phyloP scores from a whole-genome alignment of 2,797 vertebrate genomes.

The Clamator glandarius region DNA sequence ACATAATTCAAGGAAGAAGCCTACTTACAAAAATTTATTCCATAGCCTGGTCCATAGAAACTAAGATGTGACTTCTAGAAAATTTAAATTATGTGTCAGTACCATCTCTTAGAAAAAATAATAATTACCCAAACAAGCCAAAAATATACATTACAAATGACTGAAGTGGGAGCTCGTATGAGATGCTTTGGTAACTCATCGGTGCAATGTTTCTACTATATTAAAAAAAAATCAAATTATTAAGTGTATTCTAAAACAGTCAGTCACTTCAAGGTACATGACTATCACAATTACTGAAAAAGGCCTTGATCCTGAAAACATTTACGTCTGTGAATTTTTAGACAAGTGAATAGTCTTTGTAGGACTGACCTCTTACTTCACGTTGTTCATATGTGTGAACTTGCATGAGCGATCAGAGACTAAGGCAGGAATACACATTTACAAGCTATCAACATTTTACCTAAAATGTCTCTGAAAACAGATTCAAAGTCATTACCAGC shows the following conservation, averaged over 20 bases:
- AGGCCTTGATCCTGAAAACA: conserved; percentile 72
- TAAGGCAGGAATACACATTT: conserved; percentile 61
- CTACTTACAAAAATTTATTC: neutral
- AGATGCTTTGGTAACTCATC: conserved; percentile 16
- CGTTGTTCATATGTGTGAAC: conserved; percentile 70
- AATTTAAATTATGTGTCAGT: neutral
- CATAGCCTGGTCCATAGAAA: neutral
- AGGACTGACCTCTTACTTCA: conserved; percentile 63
- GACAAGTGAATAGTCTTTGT: conserved; percentile 67
- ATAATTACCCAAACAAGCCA: neutral
- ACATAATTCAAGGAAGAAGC: neutral
- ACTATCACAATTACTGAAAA: conserved; percentile 62
- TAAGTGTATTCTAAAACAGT: conserved; percentile 61
- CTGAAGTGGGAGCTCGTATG: neutral
- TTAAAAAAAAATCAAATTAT: conserved; percentile 38
- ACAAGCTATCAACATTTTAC: conserved; percentile 70
- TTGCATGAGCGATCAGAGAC: conserved; percentile 62
- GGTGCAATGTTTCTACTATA: conserved; percentile 25
- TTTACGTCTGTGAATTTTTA: conserved; percentile 68
- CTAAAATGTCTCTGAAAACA: conserved; percentile 64
- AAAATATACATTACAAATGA: neutral
- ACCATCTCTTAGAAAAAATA: neutral
- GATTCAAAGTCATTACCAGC: conserved; percentile 60
- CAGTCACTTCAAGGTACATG: conserved; percentile 56
- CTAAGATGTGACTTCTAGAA: neutral